phyloP scores from a whole-genome alignment of 37 sponge, comb jelly and placozoan species.

The Beroe ovata region DNA sequence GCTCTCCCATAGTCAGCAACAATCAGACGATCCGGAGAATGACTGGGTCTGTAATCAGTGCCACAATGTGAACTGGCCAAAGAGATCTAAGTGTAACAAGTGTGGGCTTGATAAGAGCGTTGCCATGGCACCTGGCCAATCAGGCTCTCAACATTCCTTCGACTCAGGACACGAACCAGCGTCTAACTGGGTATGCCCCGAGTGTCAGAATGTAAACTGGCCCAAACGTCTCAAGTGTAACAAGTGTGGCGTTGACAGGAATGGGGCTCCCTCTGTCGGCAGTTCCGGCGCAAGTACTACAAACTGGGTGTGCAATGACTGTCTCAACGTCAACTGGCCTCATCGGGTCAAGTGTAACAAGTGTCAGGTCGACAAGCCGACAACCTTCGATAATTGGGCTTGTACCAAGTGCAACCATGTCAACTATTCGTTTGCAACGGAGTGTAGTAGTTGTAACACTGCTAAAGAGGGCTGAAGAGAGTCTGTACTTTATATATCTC shows the following conservation, averaged over 20 bases:
- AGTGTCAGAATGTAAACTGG: slow-evolving; percentile 59
- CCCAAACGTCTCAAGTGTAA: slow-evolving; percentile 38
- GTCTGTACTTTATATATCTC: no score
- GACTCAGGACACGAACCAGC: neutral
- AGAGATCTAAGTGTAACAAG: neutral
- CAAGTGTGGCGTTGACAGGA: slow-evolving; percentile 43
- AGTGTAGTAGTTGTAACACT: slow-evolving; percentile 19
- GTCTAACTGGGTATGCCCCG: slow-evolving; percentile 24
- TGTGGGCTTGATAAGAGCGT: neutral
- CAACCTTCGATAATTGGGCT: neutral
- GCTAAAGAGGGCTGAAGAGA: slow-evolving; percentile 6
- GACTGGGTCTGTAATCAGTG: slow-evolving; percentile 11
- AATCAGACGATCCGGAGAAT: neutral
- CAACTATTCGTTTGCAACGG: slow-evolving; percentile 17
- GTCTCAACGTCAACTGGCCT: slow-evolving; percentile 58
- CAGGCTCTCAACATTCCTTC: neutral
- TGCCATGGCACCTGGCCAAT: neutral
- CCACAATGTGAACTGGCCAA: slow-evolving; percentile 56
- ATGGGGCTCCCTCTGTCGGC: neutral
- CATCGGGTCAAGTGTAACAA: slow-evolving; percentile 10
- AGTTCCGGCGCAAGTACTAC: neutral
- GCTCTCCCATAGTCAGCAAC: neutral
- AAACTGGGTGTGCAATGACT: slow-evolving; percentile 21
- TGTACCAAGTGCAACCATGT: slow-evolving; percentile 29
- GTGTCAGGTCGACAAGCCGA: slow-evolving; percentile 5